Conservation (phyloP, 2,113 vertebrate species). For the Clarias magur region DNA sequence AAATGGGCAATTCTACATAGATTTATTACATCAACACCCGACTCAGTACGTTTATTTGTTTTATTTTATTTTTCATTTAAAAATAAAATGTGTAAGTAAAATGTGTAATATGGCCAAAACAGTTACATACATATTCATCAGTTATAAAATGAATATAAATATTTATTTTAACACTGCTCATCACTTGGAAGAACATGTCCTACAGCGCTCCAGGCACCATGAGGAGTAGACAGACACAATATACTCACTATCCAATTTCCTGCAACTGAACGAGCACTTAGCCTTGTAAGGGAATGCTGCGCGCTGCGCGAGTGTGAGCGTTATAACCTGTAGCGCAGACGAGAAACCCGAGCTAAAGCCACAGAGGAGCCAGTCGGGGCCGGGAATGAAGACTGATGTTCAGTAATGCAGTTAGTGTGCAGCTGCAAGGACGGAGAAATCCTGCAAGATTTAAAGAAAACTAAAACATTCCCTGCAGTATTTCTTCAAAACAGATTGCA, state of each 20-base stretch:
- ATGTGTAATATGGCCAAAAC: too few species aligned
- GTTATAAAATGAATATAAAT: neutral
- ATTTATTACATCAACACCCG: neutral
- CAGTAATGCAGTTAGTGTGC: constrained; percentile 50
- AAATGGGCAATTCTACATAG: neutral
- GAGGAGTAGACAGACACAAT: neutral
- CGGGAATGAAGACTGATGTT: constrained; percentile 47
- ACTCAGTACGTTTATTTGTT: too few species aligned
- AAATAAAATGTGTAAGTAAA: too few species aligned
- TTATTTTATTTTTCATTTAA: too few species aligned
- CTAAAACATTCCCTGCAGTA: constrained; percentile 8
- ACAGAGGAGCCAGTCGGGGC: constrained; percentile 30
- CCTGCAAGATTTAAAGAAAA: constrained; percentile 19
- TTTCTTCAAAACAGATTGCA: neutral
- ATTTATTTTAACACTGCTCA: neutral
- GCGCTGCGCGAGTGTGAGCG: neutral
- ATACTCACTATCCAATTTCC: neutral
- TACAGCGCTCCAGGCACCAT: neutral
- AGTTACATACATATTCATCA: neutral
- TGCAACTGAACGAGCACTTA: neutral
- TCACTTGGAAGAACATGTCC: neutral
- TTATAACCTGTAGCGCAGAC: constrained; percentile 12
- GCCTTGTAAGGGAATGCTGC: neutral
- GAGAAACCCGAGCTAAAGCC: constrained; percentile 22
- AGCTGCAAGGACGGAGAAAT: constrained; percentile 30